A percentile compares a stretch with the other conserved stretches of the same genome.
Conservation (phyloP, 2,888 invertebrate genomes). For the Urechis unicinctus region DNA sequence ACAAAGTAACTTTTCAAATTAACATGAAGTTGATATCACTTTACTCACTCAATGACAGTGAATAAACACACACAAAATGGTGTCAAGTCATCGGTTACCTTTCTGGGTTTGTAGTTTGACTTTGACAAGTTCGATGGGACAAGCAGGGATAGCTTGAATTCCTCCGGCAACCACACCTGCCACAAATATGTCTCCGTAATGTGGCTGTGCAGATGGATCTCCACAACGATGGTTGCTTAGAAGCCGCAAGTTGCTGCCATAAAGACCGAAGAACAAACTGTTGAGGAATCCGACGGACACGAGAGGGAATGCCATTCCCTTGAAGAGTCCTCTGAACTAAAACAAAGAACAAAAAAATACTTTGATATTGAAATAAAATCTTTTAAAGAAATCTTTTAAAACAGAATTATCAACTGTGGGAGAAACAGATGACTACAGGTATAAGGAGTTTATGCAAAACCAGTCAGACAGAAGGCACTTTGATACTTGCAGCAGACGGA, state of each 20-base stretch:
- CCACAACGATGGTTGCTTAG: slow-evolving; percentile 24
- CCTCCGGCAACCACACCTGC: slow-evolving; percentile 62
- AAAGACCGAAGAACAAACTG: slow-evolving; percentile 64
- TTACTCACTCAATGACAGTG: too few relatives aligned
- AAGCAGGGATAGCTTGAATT: slow-evolving; percentile 58
- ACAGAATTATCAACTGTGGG: too few relatives aligned
- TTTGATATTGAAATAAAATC: too few relatives aligned
- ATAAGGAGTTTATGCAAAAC: too few relatives aligned
- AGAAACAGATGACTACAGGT: too few relatives aligned
- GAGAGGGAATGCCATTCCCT: slow-evolving; percentile 63
- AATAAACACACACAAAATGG: too few relatives aligned
- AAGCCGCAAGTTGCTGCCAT: slow-evolving; percentile 53
- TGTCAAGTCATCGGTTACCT: slow-evolving; percentile 10
- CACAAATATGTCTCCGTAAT: slow-evolving; percentile 51
- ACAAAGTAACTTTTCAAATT: too few relatives aligned
- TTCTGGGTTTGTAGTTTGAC: slow-evolving; percentile 59
- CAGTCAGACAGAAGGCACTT: too few relatives aligned
- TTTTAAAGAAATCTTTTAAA: too few relatives aligned
- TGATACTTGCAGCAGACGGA: too few relatives aligned
- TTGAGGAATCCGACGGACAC: slow-evolving; percentile 62
- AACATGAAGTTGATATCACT: too few relatives aligned
- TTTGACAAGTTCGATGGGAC: slow-evolving; percentile 66
- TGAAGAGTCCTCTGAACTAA: slow-evolving; percentile 19
- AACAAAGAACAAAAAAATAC: not conserved
- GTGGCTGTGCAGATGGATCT: not conserved